Base-by-base conservation (phyloP, 2,888 invertebrate species). In the Microctonus hyperodae region DNA sequence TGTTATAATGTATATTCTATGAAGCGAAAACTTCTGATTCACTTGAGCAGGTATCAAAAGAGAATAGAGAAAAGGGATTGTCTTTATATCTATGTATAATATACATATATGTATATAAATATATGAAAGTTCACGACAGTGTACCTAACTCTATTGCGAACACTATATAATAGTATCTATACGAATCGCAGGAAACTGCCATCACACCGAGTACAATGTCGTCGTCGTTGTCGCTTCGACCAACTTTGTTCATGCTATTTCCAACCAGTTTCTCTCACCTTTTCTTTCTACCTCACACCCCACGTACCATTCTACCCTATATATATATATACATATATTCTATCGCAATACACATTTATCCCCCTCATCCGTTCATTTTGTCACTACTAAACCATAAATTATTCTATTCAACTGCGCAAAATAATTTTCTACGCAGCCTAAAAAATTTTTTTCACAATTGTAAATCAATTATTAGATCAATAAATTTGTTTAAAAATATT, bases 171-270 rank as follows among this genome's bases (percentile, higher is more conserved):
- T 44, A 44, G 44, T 51, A 51, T 51, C 51, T 25, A 11, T n/a
- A 22, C 13, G 51, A 25, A 51, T 25, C 51, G 25, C 25, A 22
- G 25, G 44, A 44, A 44, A 44, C 44, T 44, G 44, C 44, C 20
- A 44, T 44, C 44, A 44, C n/a, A n/a, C 44, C 44, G 16, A 44
- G 44, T 44, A 44, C 44, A 44, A 44, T 44, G 44, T 44, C 44
- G 44, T 16, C 16, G 44, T 44, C 44, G 20, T 16, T 7, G 44
- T 44, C 44, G 20, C 16, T 16, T 44, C 44, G 44, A 44, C 44
- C 44, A 44, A 44, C 44, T 44, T 44, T 44, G 44, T 44, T 44
- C 44, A 44, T 44, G 16, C 44, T 44, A 44, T 44, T 44, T 16
- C 16, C 6, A 44, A 20, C 44, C 44, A 44, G 16, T 44, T 44